These are phyloP conservation scores for Cataglyphis rosenhaueri DNA, from an alignment of 2,888 invertebrate genomes.

Conservation along the genomic window DNA sequence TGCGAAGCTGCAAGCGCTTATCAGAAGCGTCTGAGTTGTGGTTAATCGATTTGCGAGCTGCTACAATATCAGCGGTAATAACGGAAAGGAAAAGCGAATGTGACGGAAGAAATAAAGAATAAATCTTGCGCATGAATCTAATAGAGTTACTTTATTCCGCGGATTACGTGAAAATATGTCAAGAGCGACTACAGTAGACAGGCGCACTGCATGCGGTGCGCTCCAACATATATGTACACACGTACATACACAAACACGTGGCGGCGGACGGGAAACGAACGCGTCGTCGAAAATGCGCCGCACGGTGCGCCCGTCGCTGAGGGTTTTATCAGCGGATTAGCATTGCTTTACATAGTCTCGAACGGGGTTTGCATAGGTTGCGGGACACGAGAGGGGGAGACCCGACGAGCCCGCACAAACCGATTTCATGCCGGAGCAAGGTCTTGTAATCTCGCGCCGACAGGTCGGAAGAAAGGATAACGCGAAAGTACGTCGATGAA, in stretches of 20 bases:
- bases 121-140: conserved; percentile 74
- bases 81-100: conserved; percentile 49
- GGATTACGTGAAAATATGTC: conserved; percentile 81
- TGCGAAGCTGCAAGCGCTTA: conserved; percentile 42
- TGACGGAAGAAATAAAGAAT: conserved; percentile 30
- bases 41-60: conserved; percentile 60
- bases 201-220: conserved; percentile 75
- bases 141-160: conserved; percentile 78
- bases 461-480: conserved; percentile 55
- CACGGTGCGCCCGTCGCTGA: conserved; percentile 76
- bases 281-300: conserved; percentile 63
- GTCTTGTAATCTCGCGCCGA: conserved; percentile 70
- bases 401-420: conserved; percentile 72
- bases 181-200: conserved; percentile 63
- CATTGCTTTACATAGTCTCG: conserved; percentile 84
- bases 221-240: conserved; percentile 48
- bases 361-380: conserved; percentile 82
- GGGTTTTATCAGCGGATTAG: conserved; percentile 84
- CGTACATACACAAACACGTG: conserved; percentile 17
- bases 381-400: conserved; percentile 39
- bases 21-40: conserved; percentile 48
- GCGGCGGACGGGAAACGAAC: conserved; percentile 48
- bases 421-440: conserved; percentile 66
- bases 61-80: conserved; percentile 58
- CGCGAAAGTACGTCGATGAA: conserved; percentile 36